phyloP scores from a whole-genome alignment of 2,888 invertebrate genomes.

The Lycophotia porphyrea region DNA sequence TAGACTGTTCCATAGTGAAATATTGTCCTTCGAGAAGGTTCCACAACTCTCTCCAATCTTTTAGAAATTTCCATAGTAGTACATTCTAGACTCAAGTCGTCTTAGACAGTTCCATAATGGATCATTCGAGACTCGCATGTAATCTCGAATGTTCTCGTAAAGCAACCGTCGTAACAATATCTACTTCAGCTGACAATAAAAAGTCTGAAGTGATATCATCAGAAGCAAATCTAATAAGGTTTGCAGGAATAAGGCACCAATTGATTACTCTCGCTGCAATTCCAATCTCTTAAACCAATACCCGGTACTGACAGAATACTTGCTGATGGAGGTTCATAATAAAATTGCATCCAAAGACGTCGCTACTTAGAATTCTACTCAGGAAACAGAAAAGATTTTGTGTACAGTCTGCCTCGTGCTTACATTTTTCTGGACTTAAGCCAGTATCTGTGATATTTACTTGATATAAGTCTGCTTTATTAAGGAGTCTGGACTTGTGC shows the following conservation, averaged over 20 bases:
- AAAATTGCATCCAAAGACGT: conserved; percentile 14
- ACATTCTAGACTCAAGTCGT: no score
- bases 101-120: no score
- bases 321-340: background rate
- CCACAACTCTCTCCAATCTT: no score
- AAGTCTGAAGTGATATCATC: background rate
- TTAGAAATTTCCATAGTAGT: no score
- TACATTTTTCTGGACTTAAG: conserved; percentile 5
- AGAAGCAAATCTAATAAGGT: conserved; percentile 1
- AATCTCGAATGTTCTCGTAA: no score
- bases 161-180: no score
- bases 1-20: no score
- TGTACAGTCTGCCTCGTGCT: background rate
- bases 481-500: background rate
- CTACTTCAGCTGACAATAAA: background rate
- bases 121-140: no score
- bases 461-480: conserved; percentile 13
- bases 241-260: background rate
- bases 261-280: conserved; percentile 5
- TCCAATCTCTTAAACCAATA: conserved; percentile 1
- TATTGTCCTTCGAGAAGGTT: no score
- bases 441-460: background rate
- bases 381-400: conserved; percentile 1
- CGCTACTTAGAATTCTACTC: conserved; percentile 16
- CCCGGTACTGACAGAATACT: background rate